Evolutionary conservation across 2,113 vertebrate species (phyloP), one percentile per base, ranked within the genome.

Genomic region (Anhinga rufa): DNA sequence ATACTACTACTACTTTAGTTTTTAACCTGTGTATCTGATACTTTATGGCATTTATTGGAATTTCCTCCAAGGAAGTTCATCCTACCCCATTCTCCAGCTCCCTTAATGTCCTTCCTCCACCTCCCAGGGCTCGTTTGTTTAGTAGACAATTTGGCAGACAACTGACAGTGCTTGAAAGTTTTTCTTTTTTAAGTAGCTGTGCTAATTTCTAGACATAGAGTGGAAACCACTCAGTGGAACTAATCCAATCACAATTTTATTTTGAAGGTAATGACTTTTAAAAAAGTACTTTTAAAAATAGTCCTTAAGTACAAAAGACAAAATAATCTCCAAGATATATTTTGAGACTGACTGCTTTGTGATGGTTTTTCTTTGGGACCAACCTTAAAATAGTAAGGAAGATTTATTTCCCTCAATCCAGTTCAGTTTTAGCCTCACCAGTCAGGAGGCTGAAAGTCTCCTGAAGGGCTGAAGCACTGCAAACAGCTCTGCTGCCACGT

Each of bases 51-150:
- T 83, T 86, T 80, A 49, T 54, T 85, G 92, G 85, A 90, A 85
- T 93, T 97, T 91, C 82, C 87, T 93, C 52, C 12, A 22, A 80
- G 96, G 82, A 91, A 89, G 57, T 91, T 91, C 22, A 79, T 71
- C 69, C 83, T 55, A n/a, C 64, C 65, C 49, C 84, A 14, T 61
- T 89, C 57, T 92, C 44, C 58, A 82, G 36, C 34, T 91, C 65
- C 32, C 40, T 34, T 58, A n/a, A 31, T 58, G 48, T 86, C 61
- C 65, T 94, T 89, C 78, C 74, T 87, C 25, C 26, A 6, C 3
- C 0, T 92, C 58, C 32, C 29, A 76, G 34, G 28, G 14, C 62
- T 82, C 25, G 4, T 79, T 92, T 88, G 70, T 87, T 93, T 84
- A 94, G 65, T 7, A 87, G 65, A 55, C 54, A 66, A 49, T 85